Evolutionary conservation across 2,113 vertebrate genomes (phyloP).

Genomic region (Ivindomyrus marchei): DNA sequence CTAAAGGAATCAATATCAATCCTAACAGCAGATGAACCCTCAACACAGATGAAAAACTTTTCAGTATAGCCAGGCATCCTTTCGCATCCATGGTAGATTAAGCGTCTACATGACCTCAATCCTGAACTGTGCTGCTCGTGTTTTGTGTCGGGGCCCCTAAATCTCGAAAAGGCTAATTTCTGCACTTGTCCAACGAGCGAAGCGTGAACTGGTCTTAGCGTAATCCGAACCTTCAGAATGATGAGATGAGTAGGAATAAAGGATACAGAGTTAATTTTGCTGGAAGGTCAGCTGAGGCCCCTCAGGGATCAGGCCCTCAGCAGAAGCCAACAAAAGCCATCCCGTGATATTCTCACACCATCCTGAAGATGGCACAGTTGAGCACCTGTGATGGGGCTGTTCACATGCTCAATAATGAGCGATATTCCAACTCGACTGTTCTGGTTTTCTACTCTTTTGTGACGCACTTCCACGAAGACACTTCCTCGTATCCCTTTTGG

Average conservation of each 20-base stretch:
- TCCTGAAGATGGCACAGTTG: background rate
- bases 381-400: background rate
- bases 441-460: background rate
- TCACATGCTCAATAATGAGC: background rate
- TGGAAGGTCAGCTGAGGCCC: background rate
- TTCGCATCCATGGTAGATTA: background rate
- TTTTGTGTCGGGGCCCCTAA: background rate
- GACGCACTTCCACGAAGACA: background rate
- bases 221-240: constrained; percentile 20
- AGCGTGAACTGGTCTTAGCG: constrained; percentile 43
- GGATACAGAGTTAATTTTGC: background rate
- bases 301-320: background rate
- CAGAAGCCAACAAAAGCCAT: no score
- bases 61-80: background rate
- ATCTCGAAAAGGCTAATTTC: constrained; percentile 53
- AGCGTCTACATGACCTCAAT: background rate
- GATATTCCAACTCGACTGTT: background rate
- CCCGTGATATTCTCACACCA: background rate
- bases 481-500: background rate
- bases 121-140: background rate
- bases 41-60: background rate
- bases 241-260: background rate
- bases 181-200: constrained; percentile 34
- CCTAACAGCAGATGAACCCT: background rate
- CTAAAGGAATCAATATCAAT: background rate